Evolutionary conservation across 2,888 invertebrate genomes (phyloP).

Genomic region (Herminia tarsipennalis): DNA sequence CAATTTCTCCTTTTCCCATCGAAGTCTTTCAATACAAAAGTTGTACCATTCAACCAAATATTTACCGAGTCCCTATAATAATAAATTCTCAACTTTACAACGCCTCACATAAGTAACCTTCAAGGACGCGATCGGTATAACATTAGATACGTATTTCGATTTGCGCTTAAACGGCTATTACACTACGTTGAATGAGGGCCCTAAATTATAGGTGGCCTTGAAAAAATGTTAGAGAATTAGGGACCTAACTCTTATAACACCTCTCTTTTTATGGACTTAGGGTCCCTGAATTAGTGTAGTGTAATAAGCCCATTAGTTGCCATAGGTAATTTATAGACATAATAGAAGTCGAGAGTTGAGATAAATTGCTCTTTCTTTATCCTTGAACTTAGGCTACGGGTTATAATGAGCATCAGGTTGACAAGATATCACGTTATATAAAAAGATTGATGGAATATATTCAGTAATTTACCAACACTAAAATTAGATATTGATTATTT

Average conservation of each 20-base stretch:
- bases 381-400: conserved; percentile 58
- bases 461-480: too few relatives aligned
- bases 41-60: too few relatives aligned
- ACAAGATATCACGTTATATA: conserved; percentile 42
- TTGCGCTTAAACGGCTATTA: too few relatives aligned
- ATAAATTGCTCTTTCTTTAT: conserved; percentile 60
- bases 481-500: too few relatives aligned
- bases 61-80: background rate
- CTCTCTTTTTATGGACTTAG: too few relatives aligned
- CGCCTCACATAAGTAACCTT: conserved; percentile 23
- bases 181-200: too few relatives aligned
- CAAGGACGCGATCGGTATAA: conserved; percentile 22
- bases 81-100: conserved; percentile 18
- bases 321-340: conserved; percentile 68
- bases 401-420: conserved; percentile 51
- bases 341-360: conserved; percentile 59
- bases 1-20: too few relatives aligned
- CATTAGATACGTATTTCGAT: conserved; percentile 27
- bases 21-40: too few relatives aligned
- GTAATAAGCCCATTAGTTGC: conserved; percentile 33
- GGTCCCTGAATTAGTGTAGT: background rate
- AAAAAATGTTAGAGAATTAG: too few relatives aligned
- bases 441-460: too few relatives aligned
- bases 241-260: too few relatives aligned
- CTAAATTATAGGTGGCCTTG: too few relatives aligned